These are phyloP conservation scores for Psittacula cyanocephala DNA, from an alignment of 2,113 vertebrate species.

Conservation along the genomic window DNA sequence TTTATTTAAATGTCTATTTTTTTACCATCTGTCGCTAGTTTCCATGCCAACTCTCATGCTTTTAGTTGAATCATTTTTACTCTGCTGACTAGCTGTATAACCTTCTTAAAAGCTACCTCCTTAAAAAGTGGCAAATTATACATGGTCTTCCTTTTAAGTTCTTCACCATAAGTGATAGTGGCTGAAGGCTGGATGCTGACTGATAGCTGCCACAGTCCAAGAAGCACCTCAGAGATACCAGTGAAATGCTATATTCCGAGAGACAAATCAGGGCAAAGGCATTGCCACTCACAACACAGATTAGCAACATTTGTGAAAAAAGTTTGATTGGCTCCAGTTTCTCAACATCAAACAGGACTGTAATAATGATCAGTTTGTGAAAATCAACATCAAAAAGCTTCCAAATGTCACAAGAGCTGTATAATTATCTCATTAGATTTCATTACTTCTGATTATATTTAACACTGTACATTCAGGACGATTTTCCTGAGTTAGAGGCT, in stretches of 20 bases:
- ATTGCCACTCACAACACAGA: neutral
- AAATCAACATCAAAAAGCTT: neutral
- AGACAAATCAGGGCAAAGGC: neutral
- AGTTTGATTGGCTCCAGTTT: neutral
- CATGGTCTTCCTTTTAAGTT: neutral
- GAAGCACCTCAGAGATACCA: neutral
- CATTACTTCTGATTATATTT: neutral
- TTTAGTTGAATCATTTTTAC: neutral
- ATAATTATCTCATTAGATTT: neutral
- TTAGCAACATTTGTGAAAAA: neutral
- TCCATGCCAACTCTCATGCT: neutral
- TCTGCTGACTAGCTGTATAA: neutral
- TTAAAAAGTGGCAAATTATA: neutral
- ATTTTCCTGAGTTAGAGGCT: neutral
- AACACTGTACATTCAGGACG: neutral
- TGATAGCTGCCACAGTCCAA: accelerated
- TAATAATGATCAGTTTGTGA: neutral
- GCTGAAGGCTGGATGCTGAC: neutral
- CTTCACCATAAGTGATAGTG: neutral
- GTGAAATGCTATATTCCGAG: neutral
- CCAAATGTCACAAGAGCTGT: neutral
- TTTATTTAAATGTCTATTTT: neutral
- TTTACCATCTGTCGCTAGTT: neutral
- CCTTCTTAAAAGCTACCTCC: neutral
- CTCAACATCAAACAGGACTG: neutral